These are phyloP conservation scores for Drosophila kokeensis DNA, from an alignment of 2,888 invertebrate species.

Conservation along the genomic window DNA sequence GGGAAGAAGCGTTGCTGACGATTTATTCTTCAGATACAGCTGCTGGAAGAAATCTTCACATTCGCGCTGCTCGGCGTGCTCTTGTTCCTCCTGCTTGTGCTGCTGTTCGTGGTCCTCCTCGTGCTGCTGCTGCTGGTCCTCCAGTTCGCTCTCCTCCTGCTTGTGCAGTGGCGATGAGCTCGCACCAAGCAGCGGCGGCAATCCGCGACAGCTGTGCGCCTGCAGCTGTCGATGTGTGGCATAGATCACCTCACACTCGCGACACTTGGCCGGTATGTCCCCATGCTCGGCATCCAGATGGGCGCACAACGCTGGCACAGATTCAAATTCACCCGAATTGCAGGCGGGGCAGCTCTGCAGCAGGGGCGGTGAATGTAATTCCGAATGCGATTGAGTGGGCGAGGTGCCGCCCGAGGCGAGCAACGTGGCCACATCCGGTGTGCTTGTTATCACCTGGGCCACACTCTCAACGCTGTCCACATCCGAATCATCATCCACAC, in stretches of 20 bases:
- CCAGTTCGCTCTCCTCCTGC: slow-evolving; percentile 38
- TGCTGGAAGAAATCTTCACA: slow-evolving; percentile 93
- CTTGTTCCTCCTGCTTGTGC: not conserved
- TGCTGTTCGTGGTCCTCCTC: slow-evolving; percentile 40
- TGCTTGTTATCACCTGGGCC: slow-evolving; percentile 63
- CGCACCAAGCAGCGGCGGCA: slow-evolving; percentile 55
- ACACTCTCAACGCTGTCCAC: slow-evolving; percentile 31
- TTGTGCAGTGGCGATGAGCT: slow-evolving; percentile 65
- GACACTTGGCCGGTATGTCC: slow-evolving; percentile 89
- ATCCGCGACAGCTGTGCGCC: slow-evolving; percentile 85
- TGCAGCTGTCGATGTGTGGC: slow-evolving; percentile 90
- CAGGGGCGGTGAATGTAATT: slow-evolving; percentile 17
- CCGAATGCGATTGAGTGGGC: slow-evolving; percentile 24
- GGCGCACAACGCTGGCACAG: slow-evolving; percentile 87
- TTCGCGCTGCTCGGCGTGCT: slow-evolving; percentile 32
- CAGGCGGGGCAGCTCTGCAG: slow-evolving; percentile 88
- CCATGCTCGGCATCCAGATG: slow-evolving; percentile 90
- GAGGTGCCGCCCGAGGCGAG: slow-evolving; percentile 48
- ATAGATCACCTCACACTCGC: slow-evolving; percentile 90
- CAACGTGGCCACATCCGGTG: slow-evolving; percentile 69
- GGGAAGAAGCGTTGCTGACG: slow-evolving; percentile 85
- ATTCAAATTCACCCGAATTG: slow-evolving; percentile 87
- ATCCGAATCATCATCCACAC: slow-evolving; percentile 8
- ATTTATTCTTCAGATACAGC: slow-evolving; percentile 90
- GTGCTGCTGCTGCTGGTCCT: slow-evolving; percentile 11